Percentiles rank a stretch among this genome's conserved stretches.
These are phyloP conservation scores for Thomomys bottae DNA, from an alignment of 2,113 vertebrate genomes.

Conservation along the genomic window DNA sequence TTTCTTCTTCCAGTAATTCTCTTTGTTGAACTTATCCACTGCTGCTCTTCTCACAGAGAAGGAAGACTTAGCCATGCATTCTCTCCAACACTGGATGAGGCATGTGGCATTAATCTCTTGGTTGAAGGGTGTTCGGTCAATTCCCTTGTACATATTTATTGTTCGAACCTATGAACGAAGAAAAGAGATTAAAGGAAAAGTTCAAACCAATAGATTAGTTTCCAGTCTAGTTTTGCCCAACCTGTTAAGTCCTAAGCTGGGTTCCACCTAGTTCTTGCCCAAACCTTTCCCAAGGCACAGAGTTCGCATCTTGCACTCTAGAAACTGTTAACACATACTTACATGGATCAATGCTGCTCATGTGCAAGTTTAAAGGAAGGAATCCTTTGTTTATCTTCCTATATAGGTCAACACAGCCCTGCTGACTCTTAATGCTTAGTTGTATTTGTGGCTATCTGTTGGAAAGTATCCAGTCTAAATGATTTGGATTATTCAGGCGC, in stretches of 20 bases:
- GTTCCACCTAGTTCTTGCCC: neutral
- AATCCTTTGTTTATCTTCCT: neutral
- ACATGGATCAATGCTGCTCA: neutral
- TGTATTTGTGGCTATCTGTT: neutral
- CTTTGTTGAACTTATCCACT: constrained; percentile 87
- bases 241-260: neutral
- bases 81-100: constrained; percentile 89
- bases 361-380: neutral
- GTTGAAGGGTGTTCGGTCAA: constrained; percentile 87
- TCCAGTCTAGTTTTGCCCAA: neutral
- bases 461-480: neutral
- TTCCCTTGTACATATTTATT: constrained; percentile 91
- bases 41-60: constrained; percentile 80
- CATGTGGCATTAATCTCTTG: constrained; percentile 87
- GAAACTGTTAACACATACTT: neutral
- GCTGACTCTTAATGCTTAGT: neutral
- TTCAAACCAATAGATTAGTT: accelerated
- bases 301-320: neutral
- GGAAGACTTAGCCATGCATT: constrained; percentile 87
- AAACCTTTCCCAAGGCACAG: neutral
- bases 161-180: constrained; percentile 86
- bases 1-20: constrained; percentile 93
- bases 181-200: neutral
- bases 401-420: neutral
- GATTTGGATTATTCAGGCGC: neutral